Conservation (phyloP, 2,797 vertebrate species). For the Psittacula derbiana region DNA sequence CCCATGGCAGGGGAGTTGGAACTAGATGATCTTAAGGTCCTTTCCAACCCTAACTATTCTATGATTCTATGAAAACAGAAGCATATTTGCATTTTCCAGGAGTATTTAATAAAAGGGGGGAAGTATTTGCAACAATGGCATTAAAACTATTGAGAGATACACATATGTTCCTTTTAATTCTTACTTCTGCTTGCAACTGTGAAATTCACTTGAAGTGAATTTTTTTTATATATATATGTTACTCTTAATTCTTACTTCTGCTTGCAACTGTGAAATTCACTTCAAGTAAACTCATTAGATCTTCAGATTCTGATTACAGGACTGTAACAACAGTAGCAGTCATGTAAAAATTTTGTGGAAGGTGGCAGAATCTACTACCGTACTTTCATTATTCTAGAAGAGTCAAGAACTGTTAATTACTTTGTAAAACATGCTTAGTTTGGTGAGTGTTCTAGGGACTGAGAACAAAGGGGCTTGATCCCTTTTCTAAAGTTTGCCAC, state of each 20-base stretch:
- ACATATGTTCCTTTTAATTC: not conserved
- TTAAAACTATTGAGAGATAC: not conserved
- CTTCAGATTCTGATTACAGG: not conserved
- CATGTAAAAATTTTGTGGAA: not conserved
- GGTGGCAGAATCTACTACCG: not conserved
- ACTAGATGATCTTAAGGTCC: too few species aligned
- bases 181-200: not conserved
- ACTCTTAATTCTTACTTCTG: not conserved
- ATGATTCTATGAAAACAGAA: not conserved
- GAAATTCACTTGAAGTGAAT: not conserved
- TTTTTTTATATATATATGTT: not conserved
- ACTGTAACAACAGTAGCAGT: not conserved
- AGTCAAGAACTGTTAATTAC: not conserved
- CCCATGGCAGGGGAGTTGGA: too few species aligned
- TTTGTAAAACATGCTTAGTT: constrained; percentile 64
- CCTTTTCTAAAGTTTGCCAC: constrained; percentile 80
- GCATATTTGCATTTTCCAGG: not conserved
- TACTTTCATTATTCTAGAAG: not conserved
- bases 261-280: not conserved
- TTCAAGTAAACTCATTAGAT: not conserved
- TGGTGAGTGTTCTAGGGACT: constrained; percentile 45
- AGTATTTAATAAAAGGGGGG: not conserved
- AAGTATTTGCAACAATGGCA: not conserved
- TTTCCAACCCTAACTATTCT: too few species aligned
- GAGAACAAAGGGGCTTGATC: constrained; percentile 74